Conservation (phyloP, 2,888 invertebrate species). For the Eumerus sabulonum region DNA sequence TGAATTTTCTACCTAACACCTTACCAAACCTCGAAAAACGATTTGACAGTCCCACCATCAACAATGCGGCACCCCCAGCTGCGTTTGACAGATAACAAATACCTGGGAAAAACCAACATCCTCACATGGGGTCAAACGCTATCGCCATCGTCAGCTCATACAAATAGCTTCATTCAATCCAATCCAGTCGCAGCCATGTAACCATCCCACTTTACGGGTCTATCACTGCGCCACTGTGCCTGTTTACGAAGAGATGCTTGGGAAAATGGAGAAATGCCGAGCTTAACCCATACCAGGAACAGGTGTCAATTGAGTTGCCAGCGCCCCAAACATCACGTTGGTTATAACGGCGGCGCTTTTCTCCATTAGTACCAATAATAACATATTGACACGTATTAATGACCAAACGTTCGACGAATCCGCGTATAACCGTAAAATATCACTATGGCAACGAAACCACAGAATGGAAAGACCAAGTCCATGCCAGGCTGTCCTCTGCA, state of each 20-base stretch:
- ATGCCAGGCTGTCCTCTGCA: slow-evolving; percentile 3
- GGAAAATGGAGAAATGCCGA: slow-evolving; percentile 41
- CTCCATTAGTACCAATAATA: slow-evolving; percentile 68
- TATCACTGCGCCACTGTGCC: no score
- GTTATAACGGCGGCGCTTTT: slow-evolving; percentile 41
- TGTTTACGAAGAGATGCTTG: no score
- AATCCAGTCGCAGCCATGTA: slow-evolving; percentile 7
- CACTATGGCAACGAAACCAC: slow-evolving; percentile 34
- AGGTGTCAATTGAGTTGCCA: slow-evolving; percentile 67
- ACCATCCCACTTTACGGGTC: no score
- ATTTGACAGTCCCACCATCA: background rate
- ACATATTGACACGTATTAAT: slow-evolving; percentile 68
- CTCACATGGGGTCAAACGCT: slow-evolving; percentile 56
- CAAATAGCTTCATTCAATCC: slow-evolving; percentile 56
- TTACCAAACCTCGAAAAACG: no score
- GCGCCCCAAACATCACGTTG: slow-evolving; percentile 43
- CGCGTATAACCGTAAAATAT: slow-evolving; percentile 63
- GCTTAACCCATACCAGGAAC: slow-evolving; percentile 55
- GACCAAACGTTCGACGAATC: slow-evolving; percentile 61
- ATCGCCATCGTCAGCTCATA: slow-evolving; percentile 41
- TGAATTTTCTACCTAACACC: no score
- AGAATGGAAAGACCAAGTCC: slow-evolving; percentile 34
- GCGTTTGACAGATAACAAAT: slow-evolving; percentile 8
- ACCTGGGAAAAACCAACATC: slow-evolving; percentile 35
- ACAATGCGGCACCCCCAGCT: slow-evolving; percentile 52